Evolutionary conservation across 2,888 invertebrate species (phyloP).

Genomic region (Melieria omissa): DNA sequence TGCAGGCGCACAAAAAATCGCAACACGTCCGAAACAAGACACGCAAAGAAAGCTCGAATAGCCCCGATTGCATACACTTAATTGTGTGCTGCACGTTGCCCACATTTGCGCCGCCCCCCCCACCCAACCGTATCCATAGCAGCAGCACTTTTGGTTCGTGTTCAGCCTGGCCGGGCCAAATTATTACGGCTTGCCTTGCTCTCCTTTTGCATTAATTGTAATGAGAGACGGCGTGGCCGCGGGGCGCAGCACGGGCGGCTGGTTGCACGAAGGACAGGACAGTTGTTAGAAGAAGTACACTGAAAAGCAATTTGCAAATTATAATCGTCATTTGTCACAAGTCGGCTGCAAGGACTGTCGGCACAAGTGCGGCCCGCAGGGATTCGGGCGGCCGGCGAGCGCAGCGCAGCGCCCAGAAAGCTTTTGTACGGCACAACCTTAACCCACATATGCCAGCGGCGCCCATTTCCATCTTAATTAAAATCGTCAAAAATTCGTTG

Average conservation of each 20-base stretch:
- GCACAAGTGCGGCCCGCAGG: not conserved
- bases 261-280: too few relatives aligned
- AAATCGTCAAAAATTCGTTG: slow-evolving; percentile 17
- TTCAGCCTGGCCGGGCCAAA: not conserved
- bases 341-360: slow-evolving; percentile 30
- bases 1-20: not conserved
- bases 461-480: slow-evolving; percentile 29
- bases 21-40: not conserved
- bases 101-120: too few relatives aligned
- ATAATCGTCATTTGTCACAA: slow-evolving; percentile 46
- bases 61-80: not conserved
- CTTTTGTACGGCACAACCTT: slow-evolving; percentile 17
- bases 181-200: not conserved
- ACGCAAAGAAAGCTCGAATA: too few relatives aligned
- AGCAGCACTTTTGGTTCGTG: too few relatives aligned
- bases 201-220: slow-evolving; percentile 16
- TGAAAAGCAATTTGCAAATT: slow-evolving; percentile 46
- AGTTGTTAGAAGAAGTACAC: slow-evolving; percentile 25
- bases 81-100: not conserved
- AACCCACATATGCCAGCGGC: slow-evolving; percentile 22
- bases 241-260: not conserved
- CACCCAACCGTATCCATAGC: too few relatives aligned
- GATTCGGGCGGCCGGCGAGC: not conserved
- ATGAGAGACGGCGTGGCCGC: not conserved
- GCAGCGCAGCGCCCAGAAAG: too few relatives aligned